phyloP scores from a whole-genome alignment of 53 echinoderm and acorn worm genomes.

The Henricia sp. region DNA sequence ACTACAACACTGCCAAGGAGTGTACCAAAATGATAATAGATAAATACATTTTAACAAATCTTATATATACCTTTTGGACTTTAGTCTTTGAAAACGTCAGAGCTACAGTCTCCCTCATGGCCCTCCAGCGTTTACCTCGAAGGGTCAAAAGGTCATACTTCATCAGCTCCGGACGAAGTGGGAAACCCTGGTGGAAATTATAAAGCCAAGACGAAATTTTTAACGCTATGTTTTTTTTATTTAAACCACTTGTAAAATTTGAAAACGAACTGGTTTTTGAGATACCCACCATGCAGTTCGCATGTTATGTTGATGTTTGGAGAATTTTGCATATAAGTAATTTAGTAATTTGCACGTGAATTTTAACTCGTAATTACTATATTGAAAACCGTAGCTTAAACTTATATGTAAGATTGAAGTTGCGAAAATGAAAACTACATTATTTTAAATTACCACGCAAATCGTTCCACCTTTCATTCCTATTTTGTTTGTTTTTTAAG shows the following conservation, averaged over 20 bases:
- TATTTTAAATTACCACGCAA: too few relatives aligned
- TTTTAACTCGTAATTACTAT: neutral
- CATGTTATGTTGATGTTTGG: neutral
- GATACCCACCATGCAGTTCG: neutral
- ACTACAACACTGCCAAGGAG: too few relatives aligned
- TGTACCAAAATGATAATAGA: too few relatives aligned
- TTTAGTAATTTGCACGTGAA: neutral
- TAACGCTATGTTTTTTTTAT: too few relatives aligned
- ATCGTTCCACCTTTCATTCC: too few relatives aligned
- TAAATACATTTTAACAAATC: neutral
- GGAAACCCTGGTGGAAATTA: conserved; percentile 1
- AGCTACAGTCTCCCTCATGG: conserved; percentile 15
- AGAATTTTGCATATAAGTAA: neutral
- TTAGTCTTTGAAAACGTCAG: conserved; percentile 24
- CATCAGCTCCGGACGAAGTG: conserved; percentile 27
- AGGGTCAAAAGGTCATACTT: conserved; percentile 22
- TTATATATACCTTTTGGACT: conserved; percentile 32
- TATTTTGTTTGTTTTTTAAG: too few relatives aligned
- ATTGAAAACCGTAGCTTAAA: too few relatives aligned
- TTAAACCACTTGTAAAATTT: too few relatives aligned
- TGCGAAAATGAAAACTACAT: too few relatives aligned
- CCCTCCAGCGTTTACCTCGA: conserved; percentile 20
- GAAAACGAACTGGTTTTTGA: neutral
- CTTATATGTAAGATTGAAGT: too few relatives aligned
- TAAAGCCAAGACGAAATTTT: neutral